Evolutionary conservation across 2,888 invertebrate genomes (phyloP).

Genomic region (Lysandra coridon): DNA sequence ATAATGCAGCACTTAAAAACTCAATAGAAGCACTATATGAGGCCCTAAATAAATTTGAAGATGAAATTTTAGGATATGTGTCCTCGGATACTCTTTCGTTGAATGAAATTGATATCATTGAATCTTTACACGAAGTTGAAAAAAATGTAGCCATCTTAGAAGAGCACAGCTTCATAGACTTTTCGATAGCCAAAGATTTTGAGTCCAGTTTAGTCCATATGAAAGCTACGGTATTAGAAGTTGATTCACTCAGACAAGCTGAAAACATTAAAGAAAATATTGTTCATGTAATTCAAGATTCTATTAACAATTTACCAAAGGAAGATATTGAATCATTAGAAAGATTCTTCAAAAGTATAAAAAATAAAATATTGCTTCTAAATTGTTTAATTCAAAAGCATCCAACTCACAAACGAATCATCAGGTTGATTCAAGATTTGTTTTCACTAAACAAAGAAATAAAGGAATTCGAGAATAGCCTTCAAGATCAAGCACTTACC

Average conservation of each 20-base stretch:
- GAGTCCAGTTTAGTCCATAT: slow-evolving; percentile 50
- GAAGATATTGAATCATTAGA: slow-evolving; percentile 59
- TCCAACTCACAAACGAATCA: slow-evolving; percentile 60
- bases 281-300: slow-evolving; percentile 56
- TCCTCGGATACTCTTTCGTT: slow-evolving; percentile 49
- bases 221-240: slow-evolving; percentile 54
- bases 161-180: slow-evolving; percentile 45
- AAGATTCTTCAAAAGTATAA: slow-evolving; percentile 61
- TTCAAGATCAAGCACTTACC: slow-evolving; percentile 47
- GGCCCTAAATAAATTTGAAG: slow-evolving; percentile 56
- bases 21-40: slow-evolving; percentile 60
- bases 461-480: slow-evolving; percentile 51
- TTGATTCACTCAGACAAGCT: slow-evolving; percentile 56
- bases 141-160: slow-evolving; percentile 45
- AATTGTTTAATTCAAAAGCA: slow-evolving; percentile 56
- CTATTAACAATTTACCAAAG: slow-evolving; percentile 49
- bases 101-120: slow-evolving; percentile 60
- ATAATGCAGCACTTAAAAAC: slow-evolving; percentile 55
- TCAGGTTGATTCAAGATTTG: slow-evolving; percentile 65
- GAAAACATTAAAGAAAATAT: slow-evolving; percentile 57
- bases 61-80: slow-evolving; percentile 60
- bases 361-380: slow-evolving; percentile 60
- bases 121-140: slow-evolving; percentile 62
- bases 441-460: slow-evolving; percentile 52
- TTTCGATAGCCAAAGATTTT: slow-evolving; percentile 52